Evolutionary conservation across 2,888 invertebrate genomes (phyloP).

Genomic region (Miltochrista miniata): DNA sequence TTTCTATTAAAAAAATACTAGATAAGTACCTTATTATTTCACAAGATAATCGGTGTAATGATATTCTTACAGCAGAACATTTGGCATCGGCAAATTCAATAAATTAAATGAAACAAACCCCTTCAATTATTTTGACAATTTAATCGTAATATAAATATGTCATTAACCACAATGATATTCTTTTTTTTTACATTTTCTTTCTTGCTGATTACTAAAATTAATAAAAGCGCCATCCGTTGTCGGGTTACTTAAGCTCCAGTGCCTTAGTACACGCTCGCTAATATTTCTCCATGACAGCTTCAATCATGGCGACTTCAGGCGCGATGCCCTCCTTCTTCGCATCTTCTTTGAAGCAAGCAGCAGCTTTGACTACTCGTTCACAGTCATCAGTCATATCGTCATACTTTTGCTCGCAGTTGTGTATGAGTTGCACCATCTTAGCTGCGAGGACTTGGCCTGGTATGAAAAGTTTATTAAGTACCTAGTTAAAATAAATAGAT

Average conservation of each 20-base stretch:
- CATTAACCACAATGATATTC: not conserved
- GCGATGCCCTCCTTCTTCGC: constrained; percentile 67
- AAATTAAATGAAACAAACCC: not conserved
- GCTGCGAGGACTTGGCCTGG: constrained; percentile 64
- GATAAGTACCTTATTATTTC: no score
- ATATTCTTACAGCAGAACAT: no score
- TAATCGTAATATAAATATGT: not conserved
- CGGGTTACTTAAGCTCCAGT: not conserved
- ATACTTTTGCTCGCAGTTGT: constrained; percentile 71
- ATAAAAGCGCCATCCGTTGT: not conserved
- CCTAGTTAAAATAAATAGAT: no score
- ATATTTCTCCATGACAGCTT: constrained; percentile 71
- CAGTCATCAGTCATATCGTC: constrained; percentile 67
- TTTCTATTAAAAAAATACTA: no score
- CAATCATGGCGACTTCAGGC: constrained; percentile 74
- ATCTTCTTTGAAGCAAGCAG: constrained; percentile 71
- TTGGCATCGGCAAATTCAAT: not conserved
- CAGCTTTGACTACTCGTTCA: constrained; percentile 67
- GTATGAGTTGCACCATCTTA: constrained; percentile 67
- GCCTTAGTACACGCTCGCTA: constrained; percentile 14
- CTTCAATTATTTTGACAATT: not conserved
- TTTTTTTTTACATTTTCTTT: constrained; percentile 9
- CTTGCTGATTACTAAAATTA: constrained; percentile 13
- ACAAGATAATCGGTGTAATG: no score
- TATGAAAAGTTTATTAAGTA: not conserved